These are phyloP conservation scores for Eupithecia subumbrata DNA, from an alignment of 2,888 invertebrate genomes.

Conservation along the genomic window DNA sequence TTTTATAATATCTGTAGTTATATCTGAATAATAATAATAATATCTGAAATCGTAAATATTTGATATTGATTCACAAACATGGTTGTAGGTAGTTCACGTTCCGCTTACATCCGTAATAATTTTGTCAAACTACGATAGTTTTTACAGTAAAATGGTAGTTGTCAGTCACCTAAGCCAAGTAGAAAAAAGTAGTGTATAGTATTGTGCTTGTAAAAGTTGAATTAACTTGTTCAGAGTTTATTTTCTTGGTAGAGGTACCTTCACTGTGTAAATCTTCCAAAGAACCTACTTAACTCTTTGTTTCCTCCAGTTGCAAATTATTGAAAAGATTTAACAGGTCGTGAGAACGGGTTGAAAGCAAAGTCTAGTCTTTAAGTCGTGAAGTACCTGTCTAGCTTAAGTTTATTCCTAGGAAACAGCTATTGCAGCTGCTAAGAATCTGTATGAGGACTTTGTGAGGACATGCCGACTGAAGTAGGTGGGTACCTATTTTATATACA, in stretches of 20 bases:
- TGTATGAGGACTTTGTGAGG: not conserved
- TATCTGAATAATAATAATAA: too few relatives aligned
- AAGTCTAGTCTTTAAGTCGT: constrained; percentile 22
- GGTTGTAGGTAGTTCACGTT: too few relatives aligned
- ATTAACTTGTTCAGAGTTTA: not conserved
- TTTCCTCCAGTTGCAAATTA: constrained; percentile 36
- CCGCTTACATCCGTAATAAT: not conserved
- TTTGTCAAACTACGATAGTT: not conserved
- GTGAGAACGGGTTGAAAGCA: constrained; percentile 31
- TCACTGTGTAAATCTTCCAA: not conserved
- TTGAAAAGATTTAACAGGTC: constrained; percentile 23
- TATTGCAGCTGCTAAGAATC: constrained; percentile 11
- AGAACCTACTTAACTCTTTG: constrained; percentile 5
- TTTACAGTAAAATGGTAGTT: not conserved
- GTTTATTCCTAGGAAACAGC: constrained; percentile 23
- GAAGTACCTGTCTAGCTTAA: not conserved
- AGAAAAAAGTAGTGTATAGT: not conserved
- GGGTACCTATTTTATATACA: too few relatives aligned
- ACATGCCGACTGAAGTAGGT: not conserved
- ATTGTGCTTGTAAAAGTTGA: not conserved
- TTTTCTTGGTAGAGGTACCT: not conserved
- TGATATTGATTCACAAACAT: not conserved
- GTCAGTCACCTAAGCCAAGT: not conserved
- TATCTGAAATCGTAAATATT: not conserved
- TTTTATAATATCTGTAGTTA: too few relatives aligned